Conservation (phyloP, 2,888 invertebrate genomes). For the Spicauda simplicius region DNA sequence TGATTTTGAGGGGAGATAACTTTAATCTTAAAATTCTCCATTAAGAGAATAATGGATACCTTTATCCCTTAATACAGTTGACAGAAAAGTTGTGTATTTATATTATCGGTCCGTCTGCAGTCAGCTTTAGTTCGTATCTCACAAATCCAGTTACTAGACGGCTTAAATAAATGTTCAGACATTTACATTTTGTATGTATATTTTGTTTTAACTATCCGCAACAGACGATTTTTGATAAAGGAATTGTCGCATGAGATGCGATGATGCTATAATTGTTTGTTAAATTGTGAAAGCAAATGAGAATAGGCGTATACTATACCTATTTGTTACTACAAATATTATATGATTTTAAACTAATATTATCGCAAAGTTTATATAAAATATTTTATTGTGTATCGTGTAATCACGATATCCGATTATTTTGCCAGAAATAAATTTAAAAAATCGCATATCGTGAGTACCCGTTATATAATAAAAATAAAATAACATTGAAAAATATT, state of each 20-base stretch:
- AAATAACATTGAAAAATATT: too few relatives aligned
- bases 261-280: neutral
- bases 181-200: constrained; percentile 23
- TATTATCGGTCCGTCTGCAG: constrained; percentile 15
- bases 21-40: neutral
- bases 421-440: too few relatives aligned
- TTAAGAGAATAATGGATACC: neutral
- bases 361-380: too few relatives aligned
- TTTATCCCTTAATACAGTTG: constrained; percentile 11
- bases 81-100: constrained; percentile 12
- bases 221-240: constrained; percentile 9
- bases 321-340: too few relatives aligned
- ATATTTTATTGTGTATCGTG: too few relatives aligned
- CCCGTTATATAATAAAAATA: too few relatives aligned
- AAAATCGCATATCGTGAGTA: too few relatives aligned
- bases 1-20: neutral
- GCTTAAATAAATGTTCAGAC: constrained; percentile 21
- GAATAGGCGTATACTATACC: too few relatives aligned
- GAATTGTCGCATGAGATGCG: neutral
- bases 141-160: constrained; percentile 23
- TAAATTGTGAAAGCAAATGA: too few relatives aligned
- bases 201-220: constrained; percentile 25
- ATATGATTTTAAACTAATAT: too few relatives aligned
- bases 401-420: too few relatives aligned
- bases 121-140: constrained; percentile 21